These are phyloP conservation scores for Dynastes maya DNA, from an alignment of 2,888 invertebrate species.

Conservation along the genomic window DNA sequence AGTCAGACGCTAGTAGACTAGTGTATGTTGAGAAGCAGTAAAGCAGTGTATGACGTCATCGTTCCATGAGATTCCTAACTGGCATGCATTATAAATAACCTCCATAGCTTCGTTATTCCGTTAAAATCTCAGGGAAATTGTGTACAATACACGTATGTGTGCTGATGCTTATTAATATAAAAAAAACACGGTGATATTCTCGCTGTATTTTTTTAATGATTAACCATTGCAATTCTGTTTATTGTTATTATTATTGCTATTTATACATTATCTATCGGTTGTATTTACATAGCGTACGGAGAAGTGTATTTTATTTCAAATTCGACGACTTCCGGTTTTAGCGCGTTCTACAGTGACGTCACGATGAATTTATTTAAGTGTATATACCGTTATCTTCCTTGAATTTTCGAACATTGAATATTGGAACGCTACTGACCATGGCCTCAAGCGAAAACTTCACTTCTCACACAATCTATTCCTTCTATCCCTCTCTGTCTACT, in stretches of 20 bases:
- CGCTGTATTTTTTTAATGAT: neutral
- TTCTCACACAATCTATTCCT: conserved; percentile 11
- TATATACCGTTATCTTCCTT: neutral
- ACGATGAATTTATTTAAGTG: no score
- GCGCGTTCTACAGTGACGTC: no score
- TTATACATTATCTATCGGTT: neutral
- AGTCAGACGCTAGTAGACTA: neutral
- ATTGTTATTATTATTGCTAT: neutral
- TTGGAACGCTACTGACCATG: conserved; percentile 45
- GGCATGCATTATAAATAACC: conserved; percentile 68
- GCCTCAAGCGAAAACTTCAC: conserved; percentile 50
- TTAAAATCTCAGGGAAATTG: conserved; percentile 37
- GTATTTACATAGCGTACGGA: no score
- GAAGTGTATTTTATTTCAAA: no score
- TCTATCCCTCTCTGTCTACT: conserved; percentile 48
- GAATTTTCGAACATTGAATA: neutral
- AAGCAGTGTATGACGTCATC: conserved; percentile 65
- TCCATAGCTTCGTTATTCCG: conserved; percentile 57
- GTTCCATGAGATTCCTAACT: conserved; percentile 67
- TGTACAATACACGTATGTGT: neutral
- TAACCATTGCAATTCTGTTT: neutral
- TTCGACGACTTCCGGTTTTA: no score
- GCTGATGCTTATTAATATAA: neutral
- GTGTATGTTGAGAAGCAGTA: conserved; percentile 52
- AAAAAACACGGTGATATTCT: no score